These are phyloP conservation scores for Cotesia congregata DNA, from an alignment of 2,888 invertebrate species.

Conservation along the genomic window DNA sequence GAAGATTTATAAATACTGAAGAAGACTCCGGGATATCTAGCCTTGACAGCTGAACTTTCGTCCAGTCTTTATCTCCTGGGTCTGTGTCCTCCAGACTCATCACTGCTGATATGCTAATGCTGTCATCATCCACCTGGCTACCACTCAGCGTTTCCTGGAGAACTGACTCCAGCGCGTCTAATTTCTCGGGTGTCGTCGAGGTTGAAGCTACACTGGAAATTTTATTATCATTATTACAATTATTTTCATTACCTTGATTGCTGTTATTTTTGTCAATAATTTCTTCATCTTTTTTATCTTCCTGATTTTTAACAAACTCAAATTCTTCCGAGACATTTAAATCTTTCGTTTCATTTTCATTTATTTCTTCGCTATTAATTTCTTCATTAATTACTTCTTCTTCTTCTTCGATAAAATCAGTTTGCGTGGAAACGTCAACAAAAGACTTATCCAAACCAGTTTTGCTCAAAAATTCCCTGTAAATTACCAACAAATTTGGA, in stretches of 20 bases:
- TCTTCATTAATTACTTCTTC: background rate
- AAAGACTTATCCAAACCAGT: constrained; percentile 72
- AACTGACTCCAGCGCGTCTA: constrained; percentile 64
- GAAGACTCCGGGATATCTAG: constrained; percentile 49
- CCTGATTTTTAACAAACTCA: constrained; percentile 74
- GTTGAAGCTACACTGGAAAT: constrained; percentile 50
- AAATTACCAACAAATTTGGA: constrained; percentile 79
- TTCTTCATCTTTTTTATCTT: constrained; percentile 46
- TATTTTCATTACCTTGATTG: constrained; percentile 48
- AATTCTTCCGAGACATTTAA: constrained; percentile 74
- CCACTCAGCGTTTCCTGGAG: constrained; percentile 54
- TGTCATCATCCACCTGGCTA: constrained; percentile 63
- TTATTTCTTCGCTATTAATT: background rate
- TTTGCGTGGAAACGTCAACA: constrained; percentile 67
- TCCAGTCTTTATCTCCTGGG: constrained; percentile 70
- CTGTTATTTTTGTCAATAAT: constrained; percentile 33
- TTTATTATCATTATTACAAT: constrained; percentile 44
- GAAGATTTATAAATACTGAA: constrained; percentile 53
- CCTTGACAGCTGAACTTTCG: constrained; percentile 66
- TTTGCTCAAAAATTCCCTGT: constrained; percentile 73
- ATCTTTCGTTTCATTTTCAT: constrained; percentile 66
- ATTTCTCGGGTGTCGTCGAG: constrained; percentile 67
- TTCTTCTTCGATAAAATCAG: constrained; percentile 55
- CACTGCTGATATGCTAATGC: constrained; percentile 59
- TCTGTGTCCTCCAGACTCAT: constrained; percentile 66